Evolutionary conservation across 2,113 vertebrate species (phyloP).

Genomic region (Scopus umbretta): DNA sequence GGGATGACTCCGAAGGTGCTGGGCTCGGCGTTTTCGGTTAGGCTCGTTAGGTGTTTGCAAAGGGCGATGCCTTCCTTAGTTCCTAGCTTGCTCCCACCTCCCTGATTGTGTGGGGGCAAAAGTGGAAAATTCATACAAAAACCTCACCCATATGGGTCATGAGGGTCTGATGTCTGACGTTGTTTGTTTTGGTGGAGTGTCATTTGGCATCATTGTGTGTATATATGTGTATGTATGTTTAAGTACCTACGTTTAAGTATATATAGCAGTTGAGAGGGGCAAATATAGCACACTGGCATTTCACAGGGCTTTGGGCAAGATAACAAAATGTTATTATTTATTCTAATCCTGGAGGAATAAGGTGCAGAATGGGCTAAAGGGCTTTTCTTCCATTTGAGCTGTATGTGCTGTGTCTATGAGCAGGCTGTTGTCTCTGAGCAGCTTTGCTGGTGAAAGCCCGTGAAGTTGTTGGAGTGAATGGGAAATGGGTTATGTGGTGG

Average conservation of each 20-base stretch:
- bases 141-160: not conserved
- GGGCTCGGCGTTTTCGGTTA: not conserved
- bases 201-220: not conserved
- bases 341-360: accelerated
- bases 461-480: not conserved
- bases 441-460: not conserved
- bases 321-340: not conserved
- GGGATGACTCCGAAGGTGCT: not conserved
- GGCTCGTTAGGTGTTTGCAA: not conserved
- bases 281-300: not conserved
- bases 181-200: not conserved
- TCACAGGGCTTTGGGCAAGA: not conserved
- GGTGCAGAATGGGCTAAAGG: not conserved
- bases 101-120: not conserved
- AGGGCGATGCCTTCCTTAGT: not conserved
- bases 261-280: not conserved
- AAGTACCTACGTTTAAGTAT: not conserved
- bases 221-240: not conserved
- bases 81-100: not conserved
- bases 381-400: not conserved
- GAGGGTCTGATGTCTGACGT: not conserved
- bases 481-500: accelerated
- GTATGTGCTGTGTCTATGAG: accelerated
- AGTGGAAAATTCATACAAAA: not conserved
- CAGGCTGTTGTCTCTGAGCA: not conserved